Percentiles rank a stretch among this genome's conserved stretches.
These are phyloP conservation scores for Eolophus roseicapilla DNA, from an alignment of 2,113 vertebrate species.

Conservation along the genomic window DNA sequence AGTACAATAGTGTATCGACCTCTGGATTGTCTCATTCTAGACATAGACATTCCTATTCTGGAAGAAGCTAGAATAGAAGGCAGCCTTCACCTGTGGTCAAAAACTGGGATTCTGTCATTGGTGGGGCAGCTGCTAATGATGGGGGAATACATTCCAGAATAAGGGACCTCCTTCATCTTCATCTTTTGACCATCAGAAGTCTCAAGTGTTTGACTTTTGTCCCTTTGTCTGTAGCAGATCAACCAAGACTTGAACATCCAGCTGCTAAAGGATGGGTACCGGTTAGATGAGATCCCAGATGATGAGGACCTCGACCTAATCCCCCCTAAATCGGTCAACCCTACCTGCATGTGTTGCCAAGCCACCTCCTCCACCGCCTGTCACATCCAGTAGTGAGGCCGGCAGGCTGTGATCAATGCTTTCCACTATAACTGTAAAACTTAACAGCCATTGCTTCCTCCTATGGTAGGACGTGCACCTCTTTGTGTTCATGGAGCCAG, in stretches of 20 bases:
- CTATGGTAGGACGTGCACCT: slow-evolving; percentile 96
- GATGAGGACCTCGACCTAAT: slow-evolving; percentile 98
- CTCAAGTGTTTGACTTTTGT: slow-evolving; percentile 38
- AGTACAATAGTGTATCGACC: background rate
- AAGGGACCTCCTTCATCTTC: background rate
- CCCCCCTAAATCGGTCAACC: slow-evolving; percentile 95
- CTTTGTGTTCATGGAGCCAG: slow-evolving; percentile 84
- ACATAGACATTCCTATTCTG: background rate
- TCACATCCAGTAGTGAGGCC: slow-evolving; percentile 92
- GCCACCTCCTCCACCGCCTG: slow-evolving; percentile 95
- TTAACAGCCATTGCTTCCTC: slow-evolving; percentile 93
- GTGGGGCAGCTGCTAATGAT: background rate
- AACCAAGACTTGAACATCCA: slow-evolving; percentile 99
- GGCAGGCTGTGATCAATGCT: slow-evolving; percentile 57
- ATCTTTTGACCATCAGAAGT: background rate
- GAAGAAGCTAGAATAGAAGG: background rate
- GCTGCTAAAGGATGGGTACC: slow-evolving; percentile 97
- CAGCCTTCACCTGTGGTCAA: background rate
- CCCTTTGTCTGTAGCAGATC: slow-evolving; percentile 89
- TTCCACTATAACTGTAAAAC: slow-evolving; percentile 77
- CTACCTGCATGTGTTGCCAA: slow-evolving; percentile 99
- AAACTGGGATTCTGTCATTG: background rate
- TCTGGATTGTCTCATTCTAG: background rate
- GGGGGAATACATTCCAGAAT: background rate
- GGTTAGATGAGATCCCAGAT: slow-evolving; percentile 96